Evolutionary conservation across 2,888 invertebrate genomes (phyloP).

Genomic region (Rhagonycha lutea): DNA sequence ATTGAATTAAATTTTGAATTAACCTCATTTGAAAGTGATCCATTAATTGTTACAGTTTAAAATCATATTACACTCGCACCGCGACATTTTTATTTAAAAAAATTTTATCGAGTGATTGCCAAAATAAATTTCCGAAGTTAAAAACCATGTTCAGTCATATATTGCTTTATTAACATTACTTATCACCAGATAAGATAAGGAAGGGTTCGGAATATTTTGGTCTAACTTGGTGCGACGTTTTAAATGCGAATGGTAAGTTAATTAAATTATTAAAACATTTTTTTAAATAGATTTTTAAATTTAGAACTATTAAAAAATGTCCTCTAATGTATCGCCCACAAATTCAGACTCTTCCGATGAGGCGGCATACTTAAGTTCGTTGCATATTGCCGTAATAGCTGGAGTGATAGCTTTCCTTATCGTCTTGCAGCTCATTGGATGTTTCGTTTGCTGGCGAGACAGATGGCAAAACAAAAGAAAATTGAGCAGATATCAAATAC

Average conservation of each 20-base stretch:
- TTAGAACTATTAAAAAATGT: not conserved
- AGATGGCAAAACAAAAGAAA: conserved; percentile 12
- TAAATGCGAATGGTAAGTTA: not conserved
- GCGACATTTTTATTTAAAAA: not conserved
- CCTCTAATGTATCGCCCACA: not conserved
- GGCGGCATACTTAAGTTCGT: not conserved
- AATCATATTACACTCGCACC: not conserved
- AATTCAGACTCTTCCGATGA: not conserved
- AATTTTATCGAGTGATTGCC: not conserved
- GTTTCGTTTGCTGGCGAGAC: conserved; percentile 11
- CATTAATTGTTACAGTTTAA: not conserved
- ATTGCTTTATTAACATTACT: not conserved
- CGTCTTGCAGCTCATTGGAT: conserved; percentile 11
- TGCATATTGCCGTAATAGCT: conserved; percentile 11
- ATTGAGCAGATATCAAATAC: not conserved
- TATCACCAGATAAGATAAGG: not conserved
- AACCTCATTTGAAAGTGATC: not conserved
- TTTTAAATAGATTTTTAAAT: not conserved
- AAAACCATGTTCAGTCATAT: not conserved
- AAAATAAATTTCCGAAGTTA: not conserved
- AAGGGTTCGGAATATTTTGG: not conserved
- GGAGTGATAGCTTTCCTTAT: conserved; percentile 7
- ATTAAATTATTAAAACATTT: not conserved
- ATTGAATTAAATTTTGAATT: not conserved
- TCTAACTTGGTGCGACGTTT: not conserved